Conservation (phyloP, 2,113 vertebrate genomes). For the Xerus inauris region DNA sequence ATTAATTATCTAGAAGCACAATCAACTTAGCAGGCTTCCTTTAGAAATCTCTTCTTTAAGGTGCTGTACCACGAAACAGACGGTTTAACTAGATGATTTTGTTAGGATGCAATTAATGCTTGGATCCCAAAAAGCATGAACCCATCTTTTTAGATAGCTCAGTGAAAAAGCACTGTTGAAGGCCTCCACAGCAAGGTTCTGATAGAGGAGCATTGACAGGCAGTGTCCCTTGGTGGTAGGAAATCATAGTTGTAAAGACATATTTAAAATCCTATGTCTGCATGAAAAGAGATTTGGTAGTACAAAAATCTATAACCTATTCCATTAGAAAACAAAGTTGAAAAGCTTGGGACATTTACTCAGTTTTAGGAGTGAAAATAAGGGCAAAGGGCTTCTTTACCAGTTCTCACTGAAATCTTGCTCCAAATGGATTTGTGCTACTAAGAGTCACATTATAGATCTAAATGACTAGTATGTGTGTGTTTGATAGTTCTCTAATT, state of each 20-base stretch:
- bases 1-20: conserved; percentile 81
- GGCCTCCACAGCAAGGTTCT: background rate
- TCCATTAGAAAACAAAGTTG: background rate
- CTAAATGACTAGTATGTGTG: background rate
- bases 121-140: conserved; percentile 65
- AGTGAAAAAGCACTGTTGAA: conserved; percentile 52
- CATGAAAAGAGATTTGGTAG: conserved; percentile 37
- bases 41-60: conserved; percentile 75
- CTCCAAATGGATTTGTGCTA: background rate
- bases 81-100: conserved; percentile 81
- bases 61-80: conserved; percentile 62
- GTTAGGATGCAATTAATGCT: conserved; percentile 83
- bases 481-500: background rate
- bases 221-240: conserved; percentile 41
- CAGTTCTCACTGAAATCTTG: background rate
- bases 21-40: conserved; percentile 75
- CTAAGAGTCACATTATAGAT: background rate
- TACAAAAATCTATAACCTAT: background rate
- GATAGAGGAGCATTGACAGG: background rate
- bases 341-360: background rate
- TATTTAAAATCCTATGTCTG: background rate
- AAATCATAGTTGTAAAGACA: conserved; percentile 13
- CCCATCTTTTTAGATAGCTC: conserved; percentile 72
- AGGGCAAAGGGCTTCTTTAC: background rate
- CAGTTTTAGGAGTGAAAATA: background rate